Conservation (phyloP, 2,888 invertebrate genomes). For the Kryphioiulus occultus region DNA sequence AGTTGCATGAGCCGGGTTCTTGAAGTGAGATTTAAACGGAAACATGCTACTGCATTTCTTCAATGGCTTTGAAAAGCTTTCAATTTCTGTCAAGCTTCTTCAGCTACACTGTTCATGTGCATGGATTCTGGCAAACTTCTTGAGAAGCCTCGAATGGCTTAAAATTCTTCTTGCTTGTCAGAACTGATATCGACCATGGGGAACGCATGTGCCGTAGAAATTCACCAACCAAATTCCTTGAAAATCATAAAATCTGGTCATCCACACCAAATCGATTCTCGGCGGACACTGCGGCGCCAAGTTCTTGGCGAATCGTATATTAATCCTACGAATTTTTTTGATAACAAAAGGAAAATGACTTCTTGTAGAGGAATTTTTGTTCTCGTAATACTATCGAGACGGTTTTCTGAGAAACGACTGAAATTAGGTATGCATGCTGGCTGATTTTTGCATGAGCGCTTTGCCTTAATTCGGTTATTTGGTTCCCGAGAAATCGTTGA, state of each 20-base stretch:
- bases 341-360: background rate
- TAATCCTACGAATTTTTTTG: background rate
- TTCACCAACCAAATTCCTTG: constrained; percentile 7
- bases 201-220: background rate
- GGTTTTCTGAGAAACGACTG: background rate
- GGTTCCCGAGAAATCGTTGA: too few relatives aligned
- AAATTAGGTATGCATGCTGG: too few relatives aligned
- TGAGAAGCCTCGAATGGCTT: background rate
- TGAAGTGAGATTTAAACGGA: too few relatives aligned
- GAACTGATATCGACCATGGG: background rate
- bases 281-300: background rate
- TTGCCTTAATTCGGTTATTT: too few relatives aligned
- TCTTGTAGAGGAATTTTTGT: background rate
- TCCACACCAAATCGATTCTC: constrained; percentile 4
- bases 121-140: background rate
- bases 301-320: background rate
- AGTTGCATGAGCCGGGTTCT: too few relatives aligned
- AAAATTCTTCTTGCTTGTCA: background rate
- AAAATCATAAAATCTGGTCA: constrained; percentile 17
- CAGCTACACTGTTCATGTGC: too few relatives aligned
- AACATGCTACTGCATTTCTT: too few relatives aligned
- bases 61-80: too few relatives aligned
- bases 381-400: background rate
- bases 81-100: too few relatives aligned
- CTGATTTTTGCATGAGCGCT: too few relatives aligned